Base-by-base conservation (phyloP, 2,888 invertebrate genomes). In the Hirtodrosophila cameraria region DNA sequence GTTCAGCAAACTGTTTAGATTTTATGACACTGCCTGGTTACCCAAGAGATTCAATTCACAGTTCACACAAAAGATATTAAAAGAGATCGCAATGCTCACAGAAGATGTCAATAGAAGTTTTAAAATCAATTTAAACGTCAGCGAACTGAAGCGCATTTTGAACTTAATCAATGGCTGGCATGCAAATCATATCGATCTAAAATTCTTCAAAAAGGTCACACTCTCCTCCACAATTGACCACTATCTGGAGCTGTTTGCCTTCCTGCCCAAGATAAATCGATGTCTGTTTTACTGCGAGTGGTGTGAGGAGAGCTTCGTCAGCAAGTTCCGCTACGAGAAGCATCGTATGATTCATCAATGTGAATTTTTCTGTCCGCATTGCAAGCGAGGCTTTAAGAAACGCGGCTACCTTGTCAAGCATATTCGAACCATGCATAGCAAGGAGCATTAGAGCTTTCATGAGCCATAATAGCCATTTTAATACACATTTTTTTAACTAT, bases 161-260 rank as follows among this genome's bases (percentile, higher is more conserved):
- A 88, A 87, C 59, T 50, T 84, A n/a, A 59, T 88, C 3, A 58
- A 59, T 0, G 15, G 43, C 3, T 88, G 88, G 88, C 54, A 78
- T 50, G 18, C 33, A 2, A 12, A 61, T 1, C 63, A 59, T 11
- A 62, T 66, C 2, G 63, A 67, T 12, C 46, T 41, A 0, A 72
- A 74, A 43, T 43, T 65, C 8, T 68, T 76, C 1, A 60, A 58
- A n/a, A 86, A 88, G 31, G 39, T 41, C 1, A 25, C n/a, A 3
- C 46, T 70, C 1, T 45, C 74, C 1, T 1, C 46, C 0, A 18
- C 49, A 3, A 16, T 36, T 0, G 55, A 67, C 11, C 23, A 70
- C 25, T 80, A 78, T 66, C 42, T 88, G 5, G 18, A 57, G 1
- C 36, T 79, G 8, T 86, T 88, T 39, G 12, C 20, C 1, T 88